These are phyloP conservation scores for Peromyscus polionotus DNA, from an alignment of 2,113 vertebrate species.

Conservation along the genomic window DNA sequence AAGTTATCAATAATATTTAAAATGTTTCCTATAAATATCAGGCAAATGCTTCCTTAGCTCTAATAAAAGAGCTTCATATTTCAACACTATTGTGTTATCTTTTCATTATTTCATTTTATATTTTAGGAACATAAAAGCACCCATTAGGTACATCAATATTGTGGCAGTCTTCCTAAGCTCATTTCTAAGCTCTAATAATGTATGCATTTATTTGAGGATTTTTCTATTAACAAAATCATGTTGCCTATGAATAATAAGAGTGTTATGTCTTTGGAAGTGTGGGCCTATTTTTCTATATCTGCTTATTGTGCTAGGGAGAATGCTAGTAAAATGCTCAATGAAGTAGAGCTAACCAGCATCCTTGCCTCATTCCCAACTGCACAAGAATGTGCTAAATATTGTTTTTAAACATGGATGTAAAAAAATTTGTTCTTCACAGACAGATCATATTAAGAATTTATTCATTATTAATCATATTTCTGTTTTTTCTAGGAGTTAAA, in stretches of 20 bases:
- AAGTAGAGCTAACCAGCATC: background rate
- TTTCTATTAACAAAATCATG: background rate
- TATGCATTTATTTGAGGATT: background rate
- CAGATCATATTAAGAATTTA: background rate
- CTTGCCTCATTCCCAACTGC: background rate
- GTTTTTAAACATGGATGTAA: background rate
- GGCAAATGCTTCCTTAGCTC: background rate
- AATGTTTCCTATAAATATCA: background rate
- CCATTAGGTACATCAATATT: background rate
- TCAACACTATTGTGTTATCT: background rate
- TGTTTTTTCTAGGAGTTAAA: background rate
- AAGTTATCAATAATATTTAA: background rate
- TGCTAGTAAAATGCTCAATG: background rate
- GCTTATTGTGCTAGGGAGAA: background rate
- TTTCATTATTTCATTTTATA: background rate
- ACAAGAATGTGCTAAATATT: background rate
- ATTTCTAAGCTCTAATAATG: background rate
- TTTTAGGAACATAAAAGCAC: background rate
- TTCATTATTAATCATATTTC: background rate
- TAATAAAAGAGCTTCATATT: background rate
- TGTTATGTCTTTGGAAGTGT: background rate
- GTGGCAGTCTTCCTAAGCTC: background rate
- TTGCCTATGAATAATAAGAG: background rate
- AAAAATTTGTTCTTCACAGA: background rate
- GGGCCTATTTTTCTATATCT: background rate